Evolutionary conservation across 2,113 vertebrate species (phyloP).

Genomic region (Grallaria varia): DNA sequence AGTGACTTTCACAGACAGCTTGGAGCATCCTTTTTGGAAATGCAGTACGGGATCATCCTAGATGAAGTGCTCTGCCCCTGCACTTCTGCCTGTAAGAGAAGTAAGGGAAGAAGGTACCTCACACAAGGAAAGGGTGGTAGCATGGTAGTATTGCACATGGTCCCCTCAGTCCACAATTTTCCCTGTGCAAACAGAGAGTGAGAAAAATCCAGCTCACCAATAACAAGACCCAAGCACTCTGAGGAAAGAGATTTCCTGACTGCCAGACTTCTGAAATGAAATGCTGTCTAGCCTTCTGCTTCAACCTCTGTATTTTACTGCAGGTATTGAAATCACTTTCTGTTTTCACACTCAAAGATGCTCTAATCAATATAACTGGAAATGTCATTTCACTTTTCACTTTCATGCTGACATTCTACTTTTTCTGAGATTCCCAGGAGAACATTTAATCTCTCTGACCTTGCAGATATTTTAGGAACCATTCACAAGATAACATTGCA

Average conservation of each 20-base stretch:
- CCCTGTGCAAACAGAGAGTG: neutral
- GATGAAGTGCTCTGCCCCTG: neutral
- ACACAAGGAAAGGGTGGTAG: neutral
- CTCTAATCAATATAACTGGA: slow-evolving; percentile 63
- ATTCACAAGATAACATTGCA: slow-evolving; percentile 42
- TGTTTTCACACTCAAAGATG: slow-evolving; percentile 14
- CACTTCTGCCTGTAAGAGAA: neutral
- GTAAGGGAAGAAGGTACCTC: neutral
- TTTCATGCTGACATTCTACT: slow-evolving; percentile 68
- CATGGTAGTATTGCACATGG: no score
- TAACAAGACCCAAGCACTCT: neutral
- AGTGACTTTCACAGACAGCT: neutral
- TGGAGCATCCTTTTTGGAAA: neutral
- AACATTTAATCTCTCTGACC: slow-evolving; percentile 67
- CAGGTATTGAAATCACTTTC: slow-evolving; percentile 39
- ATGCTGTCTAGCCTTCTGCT: neutral
- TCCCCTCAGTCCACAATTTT: neutral
- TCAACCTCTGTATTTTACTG: slow-evolving; percentile 2
- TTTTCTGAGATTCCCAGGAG: slow-evolving; percentile 60
- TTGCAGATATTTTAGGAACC: slow-evolving; percentile 68
- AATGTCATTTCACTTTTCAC: slow-evolving; percentile 68
- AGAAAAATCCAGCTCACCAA: neutral
- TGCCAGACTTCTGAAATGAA: neutral
- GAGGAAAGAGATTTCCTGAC: neutral
- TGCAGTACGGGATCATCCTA: neutral